A percentile compares a stretch with the other conserved stretches of the same genome.
Evolutionary conservation across 1,140 invertebrate genomes (phyloP).

Genomic region (Drosophila yakuba): DNA sequence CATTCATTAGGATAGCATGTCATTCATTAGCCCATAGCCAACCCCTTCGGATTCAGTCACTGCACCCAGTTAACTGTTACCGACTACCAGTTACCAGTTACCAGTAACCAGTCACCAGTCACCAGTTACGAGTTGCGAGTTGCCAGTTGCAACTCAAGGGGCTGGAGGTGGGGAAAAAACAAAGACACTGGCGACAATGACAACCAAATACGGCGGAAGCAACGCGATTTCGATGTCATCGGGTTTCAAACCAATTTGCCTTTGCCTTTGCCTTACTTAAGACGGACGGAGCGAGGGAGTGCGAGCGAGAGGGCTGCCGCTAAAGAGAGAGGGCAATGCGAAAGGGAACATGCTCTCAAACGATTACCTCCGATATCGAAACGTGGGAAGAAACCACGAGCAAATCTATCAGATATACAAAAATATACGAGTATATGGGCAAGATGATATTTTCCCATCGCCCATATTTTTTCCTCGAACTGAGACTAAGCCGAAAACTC

Average conservation of each 20-base stretch:
- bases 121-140: background rate
- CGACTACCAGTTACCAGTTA: background rate
- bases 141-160: constrained; percentile 13
- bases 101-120: background rate
- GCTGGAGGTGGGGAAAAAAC: background rate
- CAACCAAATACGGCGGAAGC: constrained; percentile 53
- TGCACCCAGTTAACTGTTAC: constrained; percentile 44
- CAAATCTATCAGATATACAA: no score
- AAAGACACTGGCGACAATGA: constrained; percentile 18
- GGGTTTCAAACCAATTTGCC: constrained; percentile 70
- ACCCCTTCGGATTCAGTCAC: constrained; percentile 16
- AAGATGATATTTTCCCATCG: no score
- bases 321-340: background rate
- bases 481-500: no score
- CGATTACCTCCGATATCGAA: background rate
- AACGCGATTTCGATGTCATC: constrained; percentile 55
- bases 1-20: constrained; percentile 74
- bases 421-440: no score
- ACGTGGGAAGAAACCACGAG: constrained; percentile 9
- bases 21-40: constrained; percentile 54
- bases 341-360: background rate
- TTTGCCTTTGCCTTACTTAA: constrained; percentile 42
- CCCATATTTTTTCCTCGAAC: no score
- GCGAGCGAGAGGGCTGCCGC: background rate
- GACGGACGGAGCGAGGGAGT: constrained; percentile 6